Conservation (phyloP, 53 echinoderm and acorn worm genomes). For the Antedon mediterranea region DNA sequence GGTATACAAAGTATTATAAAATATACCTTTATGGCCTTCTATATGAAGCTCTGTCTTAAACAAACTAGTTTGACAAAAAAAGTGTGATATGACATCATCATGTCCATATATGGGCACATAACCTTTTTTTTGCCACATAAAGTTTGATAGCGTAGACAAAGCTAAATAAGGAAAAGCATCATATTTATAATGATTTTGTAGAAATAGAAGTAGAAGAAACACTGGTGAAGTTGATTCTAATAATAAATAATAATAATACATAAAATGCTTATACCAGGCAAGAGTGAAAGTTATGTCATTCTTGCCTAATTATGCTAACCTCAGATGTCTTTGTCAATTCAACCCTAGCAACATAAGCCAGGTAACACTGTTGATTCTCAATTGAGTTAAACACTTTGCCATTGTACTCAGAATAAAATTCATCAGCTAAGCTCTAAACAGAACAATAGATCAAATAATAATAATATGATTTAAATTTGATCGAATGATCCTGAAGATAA, state of each 20-base stretch:
- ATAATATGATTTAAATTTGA: neutral
- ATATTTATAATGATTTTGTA: no score
- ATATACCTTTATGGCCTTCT: no score
- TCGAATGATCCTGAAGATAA: neutral
- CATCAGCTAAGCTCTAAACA: constrained; percentile 66
- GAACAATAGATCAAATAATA: neutral
- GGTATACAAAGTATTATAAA: no score
- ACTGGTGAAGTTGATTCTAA: no score
- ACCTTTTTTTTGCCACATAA: no score
- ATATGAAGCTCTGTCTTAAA: no score
- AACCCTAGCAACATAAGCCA: constrained; percentile 77
- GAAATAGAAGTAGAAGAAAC: no score
- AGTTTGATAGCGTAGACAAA: no score
- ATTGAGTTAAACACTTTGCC: constrained; percentile 88
- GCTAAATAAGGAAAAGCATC: no score
- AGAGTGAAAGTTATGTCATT: neutral
- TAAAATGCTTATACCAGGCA: neutral
- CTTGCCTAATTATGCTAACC: constrained; percentile 13
- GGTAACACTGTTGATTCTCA: constrained; percentile 61
- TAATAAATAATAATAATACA: neutral
- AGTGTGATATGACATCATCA: no score
- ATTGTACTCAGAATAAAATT: constrained; percentile 78
- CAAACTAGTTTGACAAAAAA: no score
- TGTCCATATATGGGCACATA: no score
- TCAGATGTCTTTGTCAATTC: constrained; percentile 81